Percentiles rank a stretch among this genome's conserved stretches.
Conservation (phyloP, 2,113 vertebrate species). For the Mellivora capensis region DNA sequence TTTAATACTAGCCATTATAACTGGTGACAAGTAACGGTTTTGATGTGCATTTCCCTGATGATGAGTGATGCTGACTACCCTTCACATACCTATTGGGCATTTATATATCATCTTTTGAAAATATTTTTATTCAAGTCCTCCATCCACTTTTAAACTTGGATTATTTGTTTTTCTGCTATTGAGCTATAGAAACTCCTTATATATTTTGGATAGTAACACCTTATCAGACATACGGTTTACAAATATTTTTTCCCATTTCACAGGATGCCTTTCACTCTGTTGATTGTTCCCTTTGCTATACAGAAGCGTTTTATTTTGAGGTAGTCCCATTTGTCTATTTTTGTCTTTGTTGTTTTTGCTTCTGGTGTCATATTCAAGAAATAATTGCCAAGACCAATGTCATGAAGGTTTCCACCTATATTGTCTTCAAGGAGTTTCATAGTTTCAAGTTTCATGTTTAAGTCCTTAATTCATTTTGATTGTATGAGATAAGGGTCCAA, state of each 20-base stretch:
- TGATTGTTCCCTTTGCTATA: neutral
- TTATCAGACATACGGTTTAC: neutral
- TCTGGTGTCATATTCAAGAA: neutral
- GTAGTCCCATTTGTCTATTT: neutral
- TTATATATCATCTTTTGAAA: neutral
- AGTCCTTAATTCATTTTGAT: neutral
- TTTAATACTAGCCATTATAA: neutral
- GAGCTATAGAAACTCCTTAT: neutral
- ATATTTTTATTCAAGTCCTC: neutral
- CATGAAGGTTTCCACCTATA: neutral
- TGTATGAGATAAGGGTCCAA: neutral
- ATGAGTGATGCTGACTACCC: neutral
- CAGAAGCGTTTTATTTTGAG: neutral
- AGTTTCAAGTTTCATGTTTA: neutral
- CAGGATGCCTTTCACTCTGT: neutral
- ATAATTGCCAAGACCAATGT: neutral
- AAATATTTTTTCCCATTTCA: neutral
- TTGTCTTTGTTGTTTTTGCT: neutral
- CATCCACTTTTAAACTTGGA: neutral
- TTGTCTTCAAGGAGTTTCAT: neutral
- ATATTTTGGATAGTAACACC: neutral
- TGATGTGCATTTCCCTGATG: neutral
- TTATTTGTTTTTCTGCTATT: neutral
- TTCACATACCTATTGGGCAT: neutral
- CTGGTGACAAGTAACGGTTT: neutral